Conservation (phyloP, 2,888 invertebrate genomes). For the Oligia fasciuncula region DNA sequence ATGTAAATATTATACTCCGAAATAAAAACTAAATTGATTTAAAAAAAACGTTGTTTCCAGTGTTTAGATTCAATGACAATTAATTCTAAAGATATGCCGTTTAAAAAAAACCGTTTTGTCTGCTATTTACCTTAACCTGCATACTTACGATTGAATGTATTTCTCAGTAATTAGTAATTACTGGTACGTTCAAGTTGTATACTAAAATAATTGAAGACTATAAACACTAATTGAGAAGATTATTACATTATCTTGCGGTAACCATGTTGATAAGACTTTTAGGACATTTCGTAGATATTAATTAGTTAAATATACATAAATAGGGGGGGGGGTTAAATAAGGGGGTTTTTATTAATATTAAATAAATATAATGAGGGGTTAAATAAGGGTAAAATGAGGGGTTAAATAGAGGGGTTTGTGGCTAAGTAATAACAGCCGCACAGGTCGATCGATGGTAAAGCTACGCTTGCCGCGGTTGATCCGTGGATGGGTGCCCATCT, state of each 20-base stretch:
- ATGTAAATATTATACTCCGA: no score
- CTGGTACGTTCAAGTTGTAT: slow-evolving; percentile 5
- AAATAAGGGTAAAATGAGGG: no score
- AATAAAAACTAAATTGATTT: no score
- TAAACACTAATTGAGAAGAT: slow-evolving; percentile 42
- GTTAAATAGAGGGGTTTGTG: no score
- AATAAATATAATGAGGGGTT: no score
- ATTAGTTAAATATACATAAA: no score
- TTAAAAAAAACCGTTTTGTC: background rate
- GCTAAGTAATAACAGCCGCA: no score
- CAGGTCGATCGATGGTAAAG: no score
- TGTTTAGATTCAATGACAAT: background rate
- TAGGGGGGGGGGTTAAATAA: no score
- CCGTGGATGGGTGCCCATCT: no score
- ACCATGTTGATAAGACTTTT: background rate
- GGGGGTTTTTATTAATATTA: no score
- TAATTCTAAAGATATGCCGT: background rate
- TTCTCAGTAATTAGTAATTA: slow-evolving; percentile 44
- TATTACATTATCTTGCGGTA: slow-evolving; percentile 31
- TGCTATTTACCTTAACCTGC: slow-evolving; percentile 33
- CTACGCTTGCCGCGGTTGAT: no score
- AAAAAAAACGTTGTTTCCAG: background rate
- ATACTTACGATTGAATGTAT: slow-evolving; percentile 28
- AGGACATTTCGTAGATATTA: background rate
- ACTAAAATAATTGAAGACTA: slow-evolving; percentile 38